Conservation (phyloP, 2,113 vertebrate genomes). For the Spea multiplicata region DNA sequence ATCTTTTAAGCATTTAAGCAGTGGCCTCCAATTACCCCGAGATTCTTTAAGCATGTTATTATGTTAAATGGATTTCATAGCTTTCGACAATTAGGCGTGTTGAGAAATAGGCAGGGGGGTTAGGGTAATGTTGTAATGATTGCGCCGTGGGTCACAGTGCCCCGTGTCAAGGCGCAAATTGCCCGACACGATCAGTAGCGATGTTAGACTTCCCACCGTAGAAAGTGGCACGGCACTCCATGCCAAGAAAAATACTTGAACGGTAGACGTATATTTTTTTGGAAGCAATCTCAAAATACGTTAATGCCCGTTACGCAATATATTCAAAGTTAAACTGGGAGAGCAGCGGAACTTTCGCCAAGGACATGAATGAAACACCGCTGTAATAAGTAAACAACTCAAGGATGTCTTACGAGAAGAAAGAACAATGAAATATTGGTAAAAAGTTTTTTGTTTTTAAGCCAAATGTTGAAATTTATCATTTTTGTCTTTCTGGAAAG, state of each 20-base stretch:
- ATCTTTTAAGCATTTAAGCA: slow-evolving; percentile 32
- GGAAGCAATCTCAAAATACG: neutral
- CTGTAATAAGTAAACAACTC: no score
- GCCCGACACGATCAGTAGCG: neutral
- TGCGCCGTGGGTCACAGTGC: neutral
- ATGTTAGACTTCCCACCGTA: neutral
- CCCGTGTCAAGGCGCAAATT: neutral
- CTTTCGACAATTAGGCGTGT: slow-evolving; percentile 21
- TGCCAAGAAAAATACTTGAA: neutral
- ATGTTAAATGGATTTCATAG: slow-evolving; percentile 28
- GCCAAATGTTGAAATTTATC: no score
- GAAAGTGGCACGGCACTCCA: neutral
- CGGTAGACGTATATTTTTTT: neutral
- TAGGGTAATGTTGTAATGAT: slow-evolving; percentile 14
- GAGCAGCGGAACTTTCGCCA: no score
- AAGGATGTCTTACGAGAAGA: no score
- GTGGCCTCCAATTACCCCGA: slow-evolving; percentile 16
- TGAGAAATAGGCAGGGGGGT: slow-evolving; percentile 20
- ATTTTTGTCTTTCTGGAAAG: no score
- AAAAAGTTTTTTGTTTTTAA: no score
- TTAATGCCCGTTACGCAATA: neutral
- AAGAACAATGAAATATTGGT: no score
- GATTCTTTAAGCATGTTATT: slow-evolving; percentile 27
- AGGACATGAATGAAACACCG: no score
- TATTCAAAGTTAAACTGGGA: neutral